These are phyloP conservation scores for Menidia beryllina DNA, from an alignment of 2,113 vertebrate species.

Conservation along the genomic window DNA sequence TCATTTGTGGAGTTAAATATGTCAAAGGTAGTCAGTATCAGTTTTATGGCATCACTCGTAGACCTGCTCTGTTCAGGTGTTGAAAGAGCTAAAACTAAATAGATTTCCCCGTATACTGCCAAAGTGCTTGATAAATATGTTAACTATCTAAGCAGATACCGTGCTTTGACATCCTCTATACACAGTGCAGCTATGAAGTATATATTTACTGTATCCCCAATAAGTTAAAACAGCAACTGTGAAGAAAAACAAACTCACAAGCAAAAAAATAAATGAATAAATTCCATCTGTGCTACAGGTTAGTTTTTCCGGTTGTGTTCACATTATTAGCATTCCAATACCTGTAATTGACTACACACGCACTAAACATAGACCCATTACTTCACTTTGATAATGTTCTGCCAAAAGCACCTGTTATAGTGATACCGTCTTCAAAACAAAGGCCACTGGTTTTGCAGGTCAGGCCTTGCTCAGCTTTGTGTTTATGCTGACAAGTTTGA, in stretches of 20 bases:
- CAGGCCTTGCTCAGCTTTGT: not conserved
- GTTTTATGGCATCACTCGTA: not conserved
- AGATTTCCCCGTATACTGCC: not conserved
- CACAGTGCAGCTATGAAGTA: not conserved
- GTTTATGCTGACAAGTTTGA: not conserved
- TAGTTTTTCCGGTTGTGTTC: constrained; percentile 39
- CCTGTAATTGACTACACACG: constrained; percentile 28
- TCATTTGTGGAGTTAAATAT: not conserved
- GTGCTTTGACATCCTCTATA: not conserved
- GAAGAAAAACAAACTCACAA: not conserved
- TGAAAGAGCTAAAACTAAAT: not conserved
- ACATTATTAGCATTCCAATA: constrained; percentile 59
- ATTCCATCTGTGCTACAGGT: constrained; percentile 1
- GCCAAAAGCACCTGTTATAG: constrained; percentile 17
- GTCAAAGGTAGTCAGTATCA: not conserved
- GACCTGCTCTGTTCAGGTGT: not conserved
- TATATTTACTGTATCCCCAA: not conserved
- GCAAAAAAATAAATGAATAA: not conserved
- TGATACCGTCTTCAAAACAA: constrained; percentile 6
- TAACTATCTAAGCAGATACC: too few species aligned
- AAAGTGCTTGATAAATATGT: not conserved
- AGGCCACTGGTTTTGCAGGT: constrained; percentile 4
- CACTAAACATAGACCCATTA: constrained; percentile 7
- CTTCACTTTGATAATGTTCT: not conserved
- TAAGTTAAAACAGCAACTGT: not conserved